Evolutionary conservation across 2,888 invertebrate genomes (phyloP).

Genomic region (Drosophila seclusa): DNA sequence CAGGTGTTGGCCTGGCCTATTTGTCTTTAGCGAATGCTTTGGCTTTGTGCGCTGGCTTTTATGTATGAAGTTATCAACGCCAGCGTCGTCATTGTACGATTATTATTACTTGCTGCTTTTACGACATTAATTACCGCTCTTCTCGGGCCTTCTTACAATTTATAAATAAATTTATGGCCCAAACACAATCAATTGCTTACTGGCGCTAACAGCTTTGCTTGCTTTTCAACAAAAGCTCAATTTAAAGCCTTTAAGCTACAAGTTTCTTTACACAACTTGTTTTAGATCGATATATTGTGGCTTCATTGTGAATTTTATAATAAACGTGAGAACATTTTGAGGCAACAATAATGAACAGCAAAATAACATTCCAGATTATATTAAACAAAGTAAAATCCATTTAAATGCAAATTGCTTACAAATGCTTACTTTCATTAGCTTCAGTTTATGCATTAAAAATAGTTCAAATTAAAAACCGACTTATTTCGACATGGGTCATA

Average conservation of each 20-base stretch:
- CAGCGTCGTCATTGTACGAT: constrained; percentile 58
- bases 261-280: neutral
- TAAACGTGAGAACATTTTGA: neutral
- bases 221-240: constrained; percentile 1
- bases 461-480: neutral
- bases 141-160: constrained; percentile 31
- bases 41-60: constrained; percentile 12
- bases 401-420: neutral
- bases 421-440: neutral
- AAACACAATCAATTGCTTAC: constrained; percentile 19
- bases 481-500: neutral
- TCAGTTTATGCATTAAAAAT: neutral
- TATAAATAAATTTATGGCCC: constrained; percentile 43
- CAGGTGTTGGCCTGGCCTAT: constrained; percentile 81
- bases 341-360: neutral
- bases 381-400: neutral
- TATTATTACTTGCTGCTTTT: constrained; percentile 57
- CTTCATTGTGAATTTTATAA: neutral
- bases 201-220: constrained; percentile 35
- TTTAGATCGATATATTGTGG: neutral
- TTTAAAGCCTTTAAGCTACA: neutral
- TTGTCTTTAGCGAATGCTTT: constrained; percentile 66
- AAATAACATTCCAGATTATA: neutral
- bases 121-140: constrained; percentile 77
- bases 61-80: constrained; percentile 75